Base-by-base conservation (phyloP, 2,888 invertebrate genomes). In the Leucophora obtusa region DNA sequence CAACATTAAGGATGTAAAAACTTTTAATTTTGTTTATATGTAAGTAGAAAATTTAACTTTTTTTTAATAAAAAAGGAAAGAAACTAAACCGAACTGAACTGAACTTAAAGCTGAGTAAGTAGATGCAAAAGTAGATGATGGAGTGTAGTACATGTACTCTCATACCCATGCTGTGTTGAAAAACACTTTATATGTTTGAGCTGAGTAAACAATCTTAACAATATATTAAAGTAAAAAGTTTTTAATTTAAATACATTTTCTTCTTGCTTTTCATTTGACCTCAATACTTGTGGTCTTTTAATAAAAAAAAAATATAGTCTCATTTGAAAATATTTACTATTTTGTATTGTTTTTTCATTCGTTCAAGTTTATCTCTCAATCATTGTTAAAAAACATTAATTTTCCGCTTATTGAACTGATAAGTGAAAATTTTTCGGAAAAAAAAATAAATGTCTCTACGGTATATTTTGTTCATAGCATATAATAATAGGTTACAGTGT, bases 11-110 rank as follows among this genome's bases (percentile, higher is more conserved):
- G 82, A 83, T 82, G 82, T 74, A 76, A 82, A 28, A 84, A 84
- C 80, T 84, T 84, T 84, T 84, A 83, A 83, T 83, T 84, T 83
- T 83, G 83, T 82, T 83, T 77, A 76, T 78, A 75, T 82, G 74
- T 28, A 21, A 21, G 21, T 54, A 33, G 43, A 59, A 77, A 70
- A 70, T 60, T 69, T 73, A 59, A 59, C 33, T 63, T 65, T 70
- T 60, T 53, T 66, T 38, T 54, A 56, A 6, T 6, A 28, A 14
- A 63, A 59, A 69, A 24, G 15, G 14, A 38, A 62, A 53, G 35
- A 38, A 62, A 28, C 28, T 28, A 21, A 66, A 51, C 47, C 17
- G 21, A 56, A 60, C 28, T 18, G n/a, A 72, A 47, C 24, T 53
- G 33, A 33, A 33, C 33, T 14, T 8, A 28, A 56, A 56, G 56